These are phyloP conservation scores for Abrostola triplasia DNA, from an alignment of 2,888 invertebrate species.

Conservation along the genomic window DNA sequence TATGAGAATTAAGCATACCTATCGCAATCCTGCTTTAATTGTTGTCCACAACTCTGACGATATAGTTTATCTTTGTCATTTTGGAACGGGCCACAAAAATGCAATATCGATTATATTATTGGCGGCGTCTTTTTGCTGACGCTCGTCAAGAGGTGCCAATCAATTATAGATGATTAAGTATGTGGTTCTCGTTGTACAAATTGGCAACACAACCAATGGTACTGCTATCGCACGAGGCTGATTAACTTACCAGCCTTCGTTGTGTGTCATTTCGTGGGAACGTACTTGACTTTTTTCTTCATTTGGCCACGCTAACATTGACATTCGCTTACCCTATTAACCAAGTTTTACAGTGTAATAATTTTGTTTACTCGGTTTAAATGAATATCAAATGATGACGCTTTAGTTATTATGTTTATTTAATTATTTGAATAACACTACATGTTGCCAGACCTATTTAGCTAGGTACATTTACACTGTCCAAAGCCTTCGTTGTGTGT, in stretches of 20 bases:
- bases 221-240: conserved; percentile 63
- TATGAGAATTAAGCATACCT: no score
- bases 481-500: conserved; percentile 68
- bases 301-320: conserved; percentile 63
- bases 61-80: conserved; percentile 52
- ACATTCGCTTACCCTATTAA: conserved; percentile 67
- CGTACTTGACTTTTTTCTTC: conserved; percentile 70
- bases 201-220: conserved; percentile 65
- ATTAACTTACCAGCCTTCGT: conserved; percentile 69
- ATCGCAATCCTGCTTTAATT: conserved; percentile 34
- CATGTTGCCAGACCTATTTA: no score
- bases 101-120: conserved; percentile 29
- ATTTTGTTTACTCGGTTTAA: conserved; percentile 15
- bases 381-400: no score
- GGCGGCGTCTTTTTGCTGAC: conserved; percentile 63
- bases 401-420: no score
- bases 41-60: no score
- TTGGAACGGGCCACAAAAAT: conserved; percentile 31
- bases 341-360: conserved; percentile 60
- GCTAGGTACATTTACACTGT: no score
- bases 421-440: no score
- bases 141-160: conserved; percentile 71
- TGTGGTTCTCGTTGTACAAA: conserved; percentile 68
- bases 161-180: conserved; percentile 74
- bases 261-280: conserved; percentile 70